These are phyloP conservation scores for Nephrotoma guestfalica DNA, from an alignment of 2,888 invertebrate genomes.

Conservation along the genomic window DNA sequence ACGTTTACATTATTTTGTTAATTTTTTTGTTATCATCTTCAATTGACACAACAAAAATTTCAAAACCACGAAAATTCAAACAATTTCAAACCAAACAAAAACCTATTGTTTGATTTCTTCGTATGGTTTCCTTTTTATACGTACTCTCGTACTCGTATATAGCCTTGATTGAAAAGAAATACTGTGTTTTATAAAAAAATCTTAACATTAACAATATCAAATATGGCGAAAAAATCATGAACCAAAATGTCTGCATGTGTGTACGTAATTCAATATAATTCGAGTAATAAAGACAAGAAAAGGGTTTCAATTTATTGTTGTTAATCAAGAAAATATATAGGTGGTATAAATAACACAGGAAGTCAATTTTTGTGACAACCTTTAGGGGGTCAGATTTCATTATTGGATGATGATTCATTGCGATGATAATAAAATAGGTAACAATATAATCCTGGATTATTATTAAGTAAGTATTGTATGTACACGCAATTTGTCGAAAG, in stretches of 20 bases:
- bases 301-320: not conserved
- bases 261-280: not conserved
- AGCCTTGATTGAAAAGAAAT: not conserved
- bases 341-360: not conserved
- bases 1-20: not conserved
- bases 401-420: not conserved
- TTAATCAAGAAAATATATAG: not conserved
- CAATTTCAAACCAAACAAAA: not conserved
- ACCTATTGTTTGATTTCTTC: not conserved
- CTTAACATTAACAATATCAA: not conserved
- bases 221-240: not conserved
- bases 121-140: not conserved
- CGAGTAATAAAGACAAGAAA: not conserved
- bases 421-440: not conserved
- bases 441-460: not conserved
- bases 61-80: not conserved
- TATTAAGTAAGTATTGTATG: not conserved
- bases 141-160: not conserved
- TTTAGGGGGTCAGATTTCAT: not conserved
- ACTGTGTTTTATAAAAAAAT: not conserved
- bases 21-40: not conserved
- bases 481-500: not conserved
- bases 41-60: not conserved
- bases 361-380: not conserved
- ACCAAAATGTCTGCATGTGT: not conserved